Evolutionary conservation across 2,797 vertebrate species (phyloP).

Genomic region (Thamnophis elegans): DNA sequence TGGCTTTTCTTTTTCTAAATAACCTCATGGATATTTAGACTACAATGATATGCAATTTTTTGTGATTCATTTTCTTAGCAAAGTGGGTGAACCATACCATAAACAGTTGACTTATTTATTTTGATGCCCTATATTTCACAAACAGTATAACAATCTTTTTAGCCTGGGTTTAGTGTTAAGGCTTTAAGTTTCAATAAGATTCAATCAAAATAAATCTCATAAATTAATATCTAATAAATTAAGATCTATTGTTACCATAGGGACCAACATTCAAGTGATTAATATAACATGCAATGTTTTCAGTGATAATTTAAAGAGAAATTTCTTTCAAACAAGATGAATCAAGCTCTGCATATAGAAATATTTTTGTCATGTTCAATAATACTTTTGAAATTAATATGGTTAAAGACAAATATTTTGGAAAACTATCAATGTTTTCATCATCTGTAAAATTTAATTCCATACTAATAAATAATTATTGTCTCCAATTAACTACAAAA

Average conservation of each 20-base stretch:
- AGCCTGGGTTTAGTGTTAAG: not conserved
- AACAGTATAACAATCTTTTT: not conserved
- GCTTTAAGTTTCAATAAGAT: not conserved
- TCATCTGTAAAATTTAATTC: not conserved
- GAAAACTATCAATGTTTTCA: not conserved
- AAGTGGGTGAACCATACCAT: not conserved
- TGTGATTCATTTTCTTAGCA: not conserved
- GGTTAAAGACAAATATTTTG: not conserved
- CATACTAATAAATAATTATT: not conserved
- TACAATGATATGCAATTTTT: not conserved
- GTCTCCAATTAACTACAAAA: not conserved
- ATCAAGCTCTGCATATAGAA: not conserved
- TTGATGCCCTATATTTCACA: not conserved
- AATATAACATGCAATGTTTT: not conserved
- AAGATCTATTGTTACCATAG: not conserved
- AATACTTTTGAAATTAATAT: not conserved
- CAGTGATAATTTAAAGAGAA: not conserved
- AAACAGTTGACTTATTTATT: not conserved
- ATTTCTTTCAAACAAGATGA: not conserved
- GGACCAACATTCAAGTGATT: not conserved
- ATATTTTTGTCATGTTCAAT: not conserved
- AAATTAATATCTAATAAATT: not conserved
- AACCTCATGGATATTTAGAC: not conserved
- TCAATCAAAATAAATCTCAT: not conserved
- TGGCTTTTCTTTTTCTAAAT: not conserved